Evolutionary conservation across 2,113 vertebrate species (phyloP).

Genomic region (Sander lucioperca): DNA sequence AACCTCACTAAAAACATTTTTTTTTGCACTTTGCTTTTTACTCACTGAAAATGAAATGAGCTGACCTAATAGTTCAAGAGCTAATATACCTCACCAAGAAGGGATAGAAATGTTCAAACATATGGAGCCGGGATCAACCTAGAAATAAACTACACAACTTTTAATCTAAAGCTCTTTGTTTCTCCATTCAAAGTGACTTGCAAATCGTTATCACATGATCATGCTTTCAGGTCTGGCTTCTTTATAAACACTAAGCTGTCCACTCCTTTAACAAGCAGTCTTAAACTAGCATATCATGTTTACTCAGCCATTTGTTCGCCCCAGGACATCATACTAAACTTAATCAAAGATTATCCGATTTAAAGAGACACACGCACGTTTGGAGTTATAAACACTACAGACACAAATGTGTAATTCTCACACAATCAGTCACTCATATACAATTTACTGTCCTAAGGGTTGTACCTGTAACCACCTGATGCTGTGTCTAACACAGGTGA

Average conservation of each 20-base stretch:
- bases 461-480: neutral
- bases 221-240: neutral
- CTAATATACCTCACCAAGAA: neutral
- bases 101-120: neutral
- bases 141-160: neutral
- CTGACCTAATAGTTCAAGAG: neutral
- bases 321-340: neutral
- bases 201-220: slow-evolving; percentile 65
- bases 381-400: neutral
- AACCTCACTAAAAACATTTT: neutral
- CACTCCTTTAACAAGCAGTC: slow-evolving; percentile 62
- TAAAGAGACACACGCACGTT: neutral
- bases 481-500: neutral
- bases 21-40: neutral
- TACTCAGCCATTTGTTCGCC: slow-evolving; percentile 15
- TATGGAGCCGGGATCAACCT: neutral
- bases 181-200: slow-evolving; percentile 66
- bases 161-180: neutral
- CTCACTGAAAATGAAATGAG: slow-evolving; percentile 19
- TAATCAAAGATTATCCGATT: neutral
- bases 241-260: slow-evolving; percentile 4
- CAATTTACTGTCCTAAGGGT: neutral
- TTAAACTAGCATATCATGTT: slow-evolving; percentile 30
- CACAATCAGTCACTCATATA: neutral
- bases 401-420: neutral